A percentile compares a stretch with the other conserved stretches of the same genome.
phyloP scores from a whole-genome alignment of 1,140 invertebrate species.

The Scylla paramamosain region DNA sequence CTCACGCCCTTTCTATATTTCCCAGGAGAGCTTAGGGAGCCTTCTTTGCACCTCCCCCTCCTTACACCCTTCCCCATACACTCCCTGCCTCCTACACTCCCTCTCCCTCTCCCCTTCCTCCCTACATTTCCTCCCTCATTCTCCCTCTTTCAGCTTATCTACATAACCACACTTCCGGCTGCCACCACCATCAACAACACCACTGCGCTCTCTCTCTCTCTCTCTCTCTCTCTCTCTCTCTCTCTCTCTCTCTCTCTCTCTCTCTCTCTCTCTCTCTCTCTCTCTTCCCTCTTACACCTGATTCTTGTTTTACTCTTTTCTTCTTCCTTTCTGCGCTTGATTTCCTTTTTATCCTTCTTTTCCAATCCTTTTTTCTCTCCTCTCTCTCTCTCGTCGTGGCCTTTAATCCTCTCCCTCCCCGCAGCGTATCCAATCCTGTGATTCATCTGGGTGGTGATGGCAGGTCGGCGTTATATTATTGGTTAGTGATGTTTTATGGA shows the following conservation, averaged over 20 bases:
- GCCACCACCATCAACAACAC: neutral
- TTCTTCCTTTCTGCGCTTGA: neutral
- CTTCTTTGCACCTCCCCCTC: neutral
- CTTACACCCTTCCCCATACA: too few species aligned
- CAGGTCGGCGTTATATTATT: neutral
- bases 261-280: neutral
- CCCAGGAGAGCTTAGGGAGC: slow-evolving; percentile 23
- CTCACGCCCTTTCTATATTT: slow-evolving; percentile 35
- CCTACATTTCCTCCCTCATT: neutral
- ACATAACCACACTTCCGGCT: neutral
- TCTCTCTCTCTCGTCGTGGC: too few species aligned
- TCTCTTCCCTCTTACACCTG: neutral
- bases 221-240: too few species aligned
- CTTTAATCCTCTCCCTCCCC: too few species aligned
- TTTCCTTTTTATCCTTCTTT: neutral
- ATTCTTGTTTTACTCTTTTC: neutral
- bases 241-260: too few species aligned
- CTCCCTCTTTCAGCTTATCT: neutral
- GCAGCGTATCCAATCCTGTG: neutral
- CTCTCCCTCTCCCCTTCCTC: neutral
- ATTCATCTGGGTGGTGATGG: neutral
- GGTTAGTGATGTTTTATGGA: neutral
- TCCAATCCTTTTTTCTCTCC: neutral
- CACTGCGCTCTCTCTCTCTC: neutral
- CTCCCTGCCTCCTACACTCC: neutral